Base-by-base conservation (phyloP, 2,797 vertebrate genomes). In the Gymnocypris eckloni region DNA sequence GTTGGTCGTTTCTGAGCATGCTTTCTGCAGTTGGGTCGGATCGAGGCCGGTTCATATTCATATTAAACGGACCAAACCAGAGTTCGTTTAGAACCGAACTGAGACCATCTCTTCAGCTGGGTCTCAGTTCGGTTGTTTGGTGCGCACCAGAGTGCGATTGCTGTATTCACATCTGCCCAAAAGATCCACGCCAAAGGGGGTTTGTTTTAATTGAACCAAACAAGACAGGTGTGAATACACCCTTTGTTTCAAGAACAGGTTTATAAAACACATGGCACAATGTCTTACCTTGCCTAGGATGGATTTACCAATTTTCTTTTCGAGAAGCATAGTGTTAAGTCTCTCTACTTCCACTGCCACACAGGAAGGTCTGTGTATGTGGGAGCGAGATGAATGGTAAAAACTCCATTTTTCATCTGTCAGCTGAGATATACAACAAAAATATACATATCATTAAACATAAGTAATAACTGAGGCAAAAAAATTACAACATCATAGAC, bases 321-420 rank as follows among this genome's bases (percentile, higher is more conserved):
- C 96, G 70, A 97, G 93, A 90, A 97, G 90, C 81, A 98, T 93
- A 1, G 92, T 75, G 69, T 94, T 96, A 75, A 99, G 95, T 89
- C 98, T 96, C 91, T 98, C 96, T 89, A 99, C 94, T 94, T 99
- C 98, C 3, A 97, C 95, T 43, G 97, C 97, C 66, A 97, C 98
- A 0, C 97, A 97, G 0, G 98, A 99, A 0, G 98, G 90, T 79
- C 98, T 94, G 84, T 98, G 97, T 86, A 98, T 82, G 50, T 99
- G 96, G 83, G 97, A 93, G 69, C 97, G 96, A 66, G 97, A 95
- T 1, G 97, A 94, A 81, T 98, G 98, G 92, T 95, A 97, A 91
- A 98, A 96, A 92, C 95, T 97, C 98, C 97, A 99, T 85, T 97
- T 98, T 88, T 98, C 98, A 86, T 98, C 97, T 0, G 95, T 96